Conservation (phyloP, 2,113 vertebrate genomes). For the Uria lomvia region DNA sequence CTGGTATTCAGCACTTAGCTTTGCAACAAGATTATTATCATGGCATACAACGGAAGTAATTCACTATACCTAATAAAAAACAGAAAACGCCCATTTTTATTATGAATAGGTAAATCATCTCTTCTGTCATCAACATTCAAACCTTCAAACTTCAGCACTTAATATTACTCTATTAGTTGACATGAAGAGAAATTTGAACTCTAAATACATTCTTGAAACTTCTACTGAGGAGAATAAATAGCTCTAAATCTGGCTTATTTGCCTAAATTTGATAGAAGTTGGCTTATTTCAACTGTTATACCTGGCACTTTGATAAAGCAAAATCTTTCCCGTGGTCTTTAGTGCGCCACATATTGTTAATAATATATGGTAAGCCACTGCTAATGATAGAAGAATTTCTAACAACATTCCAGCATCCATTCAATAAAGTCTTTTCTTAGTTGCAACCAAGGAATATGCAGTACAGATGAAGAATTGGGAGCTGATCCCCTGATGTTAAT, state of each 20-base stretch:
- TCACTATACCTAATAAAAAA: not conserved
- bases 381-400: not conserved
- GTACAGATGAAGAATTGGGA: not conserved
- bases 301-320: not conserved
- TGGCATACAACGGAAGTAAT: not conserved
- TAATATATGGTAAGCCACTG: not conserved
- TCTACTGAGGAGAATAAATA: not conserved
- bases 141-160: not conserved
- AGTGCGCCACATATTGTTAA: rapidly evolving
- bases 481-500: not conserved
- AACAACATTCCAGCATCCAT: not conserved
- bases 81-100: not conserved
- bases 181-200: not conserved
- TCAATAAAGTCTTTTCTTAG: not conserved
- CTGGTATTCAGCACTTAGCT: not conserved
- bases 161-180: not conserved
- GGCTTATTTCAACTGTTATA: not conserved
- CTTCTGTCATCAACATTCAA: not conserved
- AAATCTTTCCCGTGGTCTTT: not conserved
- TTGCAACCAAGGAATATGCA: not conserved
- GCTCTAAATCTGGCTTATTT: not conserved
- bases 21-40: not conserved
- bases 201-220: not conserved
- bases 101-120: not conserved
- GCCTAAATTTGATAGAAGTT: not conserved